These are phyloP conservation scores for Notothenia rossii DNA, from an alignment of 2,113 vertebrate species.

Conservation along the genomic window DNA sequence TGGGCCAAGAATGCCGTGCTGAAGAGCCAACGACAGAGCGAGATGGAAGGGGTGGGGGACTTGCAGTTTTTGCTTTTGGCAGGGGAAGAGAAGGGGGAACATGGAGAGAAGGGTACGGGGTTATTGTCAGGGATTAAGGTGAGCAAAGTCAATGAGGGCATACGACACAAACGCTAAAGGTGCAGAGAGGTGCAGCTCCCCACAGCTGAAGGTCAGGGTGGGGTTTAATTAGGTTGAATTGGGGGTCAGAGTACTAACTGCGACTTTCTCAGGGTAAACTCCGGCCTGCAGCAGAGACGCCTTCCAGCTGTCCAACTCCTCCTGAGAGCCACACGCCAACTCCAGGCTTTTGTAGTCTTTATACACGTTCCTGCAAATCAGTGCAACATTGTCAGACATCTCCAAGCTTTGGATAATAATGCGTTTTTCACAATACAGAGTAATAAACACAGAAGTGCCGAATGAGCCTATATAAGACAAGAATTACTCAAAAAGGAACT, in stretches of 20 bases:
- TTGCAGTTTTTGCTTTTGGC: constrained; percentile 60
- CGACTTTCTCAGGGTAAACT: constrained; percentile 92
- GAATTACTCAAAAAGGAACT: background rate
- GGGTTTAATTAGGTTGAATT: constrained; percentile 49
- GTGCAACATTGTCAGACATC: constrained; percentile 31
- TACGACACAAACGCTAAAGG: constrained; percentile 34
- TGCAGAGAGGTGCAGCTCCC: constrained; percentile 58
- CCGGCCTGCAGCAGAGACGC: constrained; percentile 93
- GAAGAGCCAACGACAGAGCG: constrained; percentile 79
- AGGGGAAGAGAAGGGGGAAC: constrained; percentile 57
- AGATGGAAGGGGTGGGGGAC: constrained; percentile 75
- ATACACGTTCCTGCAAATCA: constrained; percentile 91
- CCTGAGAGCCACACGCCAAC: constrained; percentile 91
- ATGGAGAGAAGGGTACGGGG: constrained; percentile 45
- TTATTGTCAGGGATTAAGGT: constrained; percentile 45
- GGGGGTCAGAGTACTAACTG: constrained; percentile 83
- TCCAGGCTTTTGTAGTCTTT: constrained; percentile 96
- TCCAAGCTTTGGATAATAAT: background rate
- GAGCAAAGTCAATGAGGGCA: constrained; percentile 42
- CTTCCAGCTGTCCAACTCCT: constrained; percentile 96
- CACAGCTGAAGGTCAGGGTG: constrained; percentile 41
- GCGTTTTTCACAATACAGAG: background rate
- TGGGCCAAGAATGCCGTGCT: constrained; percentile 79
- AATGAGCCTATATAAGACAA: background rate
- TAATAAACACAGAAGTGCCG: background rate